These are phyloP conservation scores for Sebastes taczanowskii DNA, from an alignment of 2,797 vertebrate species.

Conservation along the genomic window DNA sequence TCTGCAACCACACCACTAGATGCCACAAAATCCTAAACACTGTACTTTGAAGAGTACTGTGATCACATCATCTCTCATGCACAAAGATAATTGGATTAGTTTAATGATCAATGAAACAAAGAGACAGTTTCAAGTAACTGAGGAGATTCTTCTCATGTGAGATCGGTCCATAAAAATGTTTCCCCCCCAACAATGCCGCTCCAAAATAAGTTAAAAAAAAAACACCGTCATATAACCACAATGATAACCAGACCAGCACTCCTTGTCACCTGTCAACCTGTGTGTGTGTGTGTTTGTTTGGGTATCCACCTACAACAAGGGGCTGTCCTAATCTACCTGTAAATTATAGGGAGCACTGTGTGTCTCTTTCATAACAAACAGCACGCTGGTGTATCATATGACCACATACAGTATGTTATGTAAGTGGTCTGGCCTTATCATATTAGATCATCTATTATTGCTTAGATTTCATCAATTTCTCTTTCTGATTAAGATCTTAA, in stretches of 20 bases:
- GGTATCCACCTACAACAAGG: conserved; percentile 3
- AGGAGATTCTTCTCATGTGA: neutral
- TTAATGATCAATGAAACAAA: neutral
- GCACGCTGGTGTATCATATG: neutral
- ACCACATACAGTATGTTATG: neutral
- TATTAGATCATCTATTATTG: neutral
- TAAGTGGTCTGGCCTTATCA: neutral
- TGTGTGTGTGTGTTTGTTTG: neutral
- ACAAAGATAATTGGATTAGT: neutral
- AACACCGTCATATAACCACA: neutral
- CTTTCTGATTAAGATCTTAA: neutral
- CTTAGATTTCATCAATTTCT: neutral
- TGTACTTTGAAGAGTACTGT: neutral
- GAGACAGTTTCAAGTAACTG: neutral
- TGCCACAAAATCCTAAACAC: no score
- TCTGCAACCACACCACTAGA: no score
- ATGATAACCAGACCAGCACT: neutral
- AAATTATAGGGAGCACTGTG: conserved; percentile 56
- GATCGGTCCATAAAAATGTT: neutral
- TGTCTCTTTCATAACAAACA: conserved; percentile 18
- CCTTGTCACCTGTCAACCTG: neutral
- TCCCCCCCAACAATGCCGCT: accelerated
- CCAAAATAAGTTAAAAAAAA: neutral
- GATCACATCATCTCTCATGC: neutral
- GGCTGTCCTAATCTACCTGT: conserved; percentile 4